Evolutionary conservation across 2,797 vertebrate genomes (phyloP).

Genomic region (Mormyrops attenuatus): DNA sequence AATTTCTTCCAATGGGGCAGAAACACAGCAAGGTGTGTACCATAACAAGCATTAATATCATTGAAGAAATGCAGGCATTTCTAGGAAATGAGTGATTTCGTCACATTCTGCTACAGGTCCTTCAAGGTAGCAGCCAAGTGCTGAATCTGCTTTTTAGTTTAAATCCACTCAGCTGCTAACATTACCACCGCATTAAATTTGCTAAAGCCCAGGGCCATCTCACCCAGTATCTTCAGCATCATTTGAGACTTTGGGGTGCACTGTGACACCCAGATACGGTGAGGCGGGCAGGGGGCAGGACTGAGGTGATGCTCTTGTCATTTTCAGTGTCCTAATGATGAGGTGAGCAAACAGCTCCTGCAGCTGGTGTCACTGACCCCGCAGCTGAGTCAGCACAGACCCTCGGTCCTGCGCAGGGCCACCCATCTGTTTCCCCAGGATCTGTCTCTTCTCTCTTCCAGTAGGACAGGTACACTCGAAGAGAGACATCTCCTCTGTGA

Average conservation of each 20-base stretch:
- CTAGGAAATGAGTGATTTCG: neutral
- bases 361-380: conserved; percentile 25
- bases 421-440: conserved; percentile 33
- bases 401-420: conserved; percentile 42
- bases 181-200: neutral
- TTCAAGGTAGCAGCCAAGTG: neutral
- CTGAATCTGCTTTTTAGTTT: neutral
- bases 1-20: neutral
- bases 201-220: neutral
- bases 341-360: conserved; percentile 30
- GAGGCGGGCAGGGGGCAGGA: neutral
- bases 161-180: neutral
- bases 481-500: neutral
- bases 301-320: neutral
- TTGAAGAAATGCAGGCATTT: neutral
- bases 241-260: neutral
- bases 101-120: neutral
- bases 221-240: neutral
- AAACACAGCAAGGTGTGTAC: neutral
- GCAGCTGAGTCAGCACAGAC: conserved; percentile 32
- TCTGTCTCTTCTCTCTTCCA: neutral
- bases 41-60: neutral
- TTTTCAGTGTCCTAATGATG: conserved; percentile 31
- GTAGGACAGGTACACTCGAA: neutral
- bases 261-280: neutral